phyloP scores from a whole-genome alignment of 2,888 invertebrate genomes.

The Eilema depressum region DNA sequence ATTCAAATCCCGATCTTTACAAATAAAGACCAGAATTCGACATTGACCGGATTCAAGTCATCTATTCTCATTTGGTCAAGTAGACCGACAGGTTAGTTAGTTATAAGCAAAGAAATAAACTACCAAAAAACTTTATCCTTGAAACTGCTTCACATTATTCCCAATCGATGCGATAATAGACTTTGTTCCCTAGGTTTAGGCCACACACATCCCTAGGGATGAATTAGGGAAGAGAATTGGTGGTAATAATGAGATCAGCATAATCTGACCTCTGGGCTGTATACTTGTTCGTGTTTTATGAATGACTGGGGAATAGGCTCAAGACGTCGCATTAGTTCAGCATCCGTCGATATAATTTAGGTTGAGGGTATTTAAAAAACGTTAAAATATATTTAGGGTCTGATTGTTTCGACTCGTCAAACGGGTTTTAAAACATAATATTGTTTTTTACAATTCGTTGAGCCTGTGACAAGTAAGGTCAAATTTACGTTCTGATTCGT shows the following conservation, averaged over 20 bases:
- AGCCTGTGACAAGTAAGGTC: too few relatives aligned
- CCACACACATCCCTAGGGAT: slow-evolving; percentile 20
- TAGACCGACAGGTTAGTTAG: too few relatives aligned
- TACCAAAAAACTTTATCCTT: background rate
- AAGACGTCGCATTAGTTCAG: background rate
- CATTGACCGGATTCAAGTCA: too few relatives aligned
- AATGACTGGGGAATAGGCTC: background rate
- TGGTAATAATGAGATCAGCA: slow-evolving; percentile 13
- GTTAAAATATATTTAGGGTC: background rate
- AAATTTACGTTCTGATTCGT: too few relatives aligned
- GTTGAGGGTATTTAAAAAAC: background rate
- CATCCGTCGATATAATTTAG: background rate
- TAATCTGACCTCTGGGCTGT: slow-evolving; percentile 10
- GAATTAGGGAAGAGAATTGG: slow-evolving; percentile 20
- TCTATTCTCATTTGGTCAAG: too few relatives aligned
- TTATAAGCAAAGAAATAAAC: too few relatives aligned
- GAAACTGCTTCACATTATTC: background rate
- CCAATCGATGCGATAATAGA: background rate
- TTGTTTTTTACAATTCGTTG: too few relatives aligned
- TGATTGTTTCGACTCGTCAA: too few relatives aligned
- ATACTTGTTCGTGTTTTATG: background rate
- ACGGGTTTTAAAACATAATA: too few relatives aligned
- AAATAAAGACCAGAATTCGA: too few relatives aligned
- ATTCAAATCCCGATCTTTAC: too few relatives aligned
- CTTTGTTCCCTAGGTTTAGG: background rate